Conservation (phyloP, 2,888 invertebrate genomes). For the Neoscelio sp. region DNA sequence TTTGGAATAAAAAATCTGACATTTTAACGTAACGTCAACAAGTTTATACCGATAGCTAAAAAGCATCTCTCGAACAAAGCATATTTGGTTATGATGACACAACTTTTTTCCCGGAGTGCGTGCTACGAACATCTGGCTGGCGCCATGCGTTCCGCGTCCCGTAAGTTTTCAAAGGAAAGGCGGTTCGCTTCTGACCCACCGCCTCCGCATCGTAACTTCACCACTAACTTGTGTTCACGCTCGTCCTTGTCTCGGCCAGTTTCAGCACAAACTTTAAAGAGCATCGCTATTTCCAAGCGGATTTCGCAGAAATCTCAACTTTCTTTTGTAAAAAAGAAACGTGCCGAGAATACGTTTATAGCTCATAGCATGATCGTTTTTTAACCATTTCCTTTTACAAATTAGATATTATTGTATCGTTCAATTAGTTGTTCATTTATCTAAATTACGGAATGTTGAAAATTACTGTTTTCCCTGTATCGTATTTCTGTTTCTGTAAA, state of each 20-base stretch:
- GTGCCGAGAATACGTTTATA: background rate
- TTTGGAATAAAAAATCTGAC: too few species aligned
- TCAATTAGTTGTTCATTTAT: too few species aligned
- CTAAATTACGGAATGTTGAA: too few species aligned
- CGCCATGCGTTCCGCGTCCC: constrained; percentile 62
- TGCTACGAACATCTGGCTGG: constrained; percentile 63
- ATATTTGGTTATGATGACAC: constrained; percentile 34
- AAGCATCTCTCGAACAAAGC: too few species aligned
- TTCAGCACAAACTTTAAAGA: constrained; percentile 54
- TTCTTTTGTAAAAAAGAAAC: constrained; percentile 20
- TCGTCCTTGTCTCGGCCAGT: constrained; percentile 62
- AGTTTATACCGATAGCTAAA: too few species aligned
- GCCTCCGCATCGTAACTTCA: constrained; percentile 43
- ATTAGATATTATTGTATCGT: constrained; percentile 1
- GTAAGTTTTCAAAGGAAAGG: constrained; percentile 47
- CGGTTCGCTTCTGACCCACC: constrained; percentile 44
- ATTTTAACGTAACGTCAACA: too few species aligned
- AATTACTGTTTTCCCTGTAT: too few species aligned
- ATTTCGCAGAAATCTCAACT: constrained; percentile 46
- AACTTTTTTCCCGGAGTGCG: constrained; percentile 40
- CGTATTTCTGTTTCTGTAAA: too few species aligned
- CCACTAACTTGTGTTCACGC: constrained; percentile 50
- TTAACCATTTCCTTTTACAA: background rate
- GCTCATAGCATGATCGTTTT: constrained; percentile 1
- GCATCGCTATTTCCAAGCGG: constrained; percentile 48